Evolutionary conservation across 2,113 vertebrate genomes (phyloP), one percentile per base, ranked within the genome.

Genomic region (Chlamydotis undulata): DNA sequence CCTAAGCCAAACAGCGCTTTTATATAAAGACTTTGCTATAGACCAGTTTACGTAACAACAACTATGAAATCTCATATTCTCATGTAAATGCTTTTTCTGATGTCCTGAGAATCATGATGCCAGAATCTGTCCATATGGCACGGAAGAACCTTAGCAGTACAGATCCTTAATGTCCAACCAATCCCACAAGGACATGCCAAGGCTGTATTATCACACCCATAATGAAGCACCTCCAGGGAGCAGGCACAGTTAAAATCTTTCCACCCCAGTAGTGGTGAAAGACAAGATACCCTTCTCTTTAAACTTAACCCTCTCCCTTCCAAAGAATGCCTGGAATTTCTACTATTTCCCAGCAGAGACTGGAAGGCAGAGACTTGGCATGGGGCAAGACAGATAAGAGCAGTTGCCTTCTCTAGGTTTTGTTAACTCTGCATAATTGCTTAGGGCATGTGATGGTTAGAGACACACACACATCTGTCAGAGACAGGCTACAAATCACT

Each of bases 251-350:
- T 91, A 94, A 95, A 95, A 91, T 84, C 89, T 90, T 91, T 89
- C 87, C 89, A 89, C 63, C 83, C 77, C 45, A 87, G 61, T 6
- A 73, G 87, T 87, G 95, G 92, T 93, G 87, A 97, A 96, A 97
- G 96, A 97, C 94, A 97, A 96, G 96, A 97, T 94, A 95, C 78
- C 87, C 95, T 95, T 80, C 91, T 94, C 93, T 97, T 96, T 90
- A 95, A 96, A 97, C 93, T 96, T 97, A 97, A 97, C 96, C 95
- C 96, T 96, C 83, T 97, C 95, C 67, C 91, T 97, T 95, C 96
- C 96, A 83, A 97, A 94, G 96, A 97, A 97, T 96, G 96, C 55
- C 89, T 87, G 96, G 96, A 97, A 96, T 97, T 95, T 94, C 94
- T 95, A 82, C 91, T 97, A 96, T 96, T 97, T 96, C 95, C 83